A percentile compares a stretch with the other conserved stretches of the same genome.
Conservation (phyloP, 2,797 vertebrate genomes). For the Lates japonicus region DNA sequence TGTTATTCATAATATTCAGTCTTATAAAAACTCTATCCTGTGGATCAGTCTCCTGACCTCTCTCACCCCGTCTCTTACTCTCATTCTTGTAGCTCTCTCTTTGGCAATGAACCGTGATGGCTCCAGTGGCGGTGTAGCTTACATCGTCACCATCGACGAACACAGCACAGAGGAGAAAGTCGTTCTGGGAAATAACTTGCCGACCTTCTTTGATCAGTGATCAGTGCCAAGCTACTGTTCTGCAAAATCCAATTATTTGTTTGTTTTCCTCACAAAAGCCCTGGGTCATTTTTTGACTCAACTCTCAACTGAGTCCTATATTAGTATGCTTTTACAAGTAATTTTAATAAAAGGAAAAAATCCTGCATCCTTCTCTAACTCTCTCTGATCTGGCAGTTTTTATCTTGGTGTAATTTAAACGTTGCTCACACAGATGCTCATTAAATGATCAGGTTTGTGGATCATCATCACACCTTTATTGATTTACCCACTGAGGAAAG, state of each 20-base stretch:
- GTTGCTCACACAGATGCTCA: not conserved
- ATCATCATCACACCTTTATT: not conserved
- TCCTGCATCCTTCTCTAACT: not conserved
- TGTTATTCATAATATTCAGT: not conserved
- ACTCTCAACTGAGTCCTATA: not conserved
- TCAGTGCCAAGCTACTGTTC: conserved; percentile 18
- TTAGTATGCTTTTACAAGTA: not conserved
- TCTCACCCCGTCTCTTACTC: not conserved
- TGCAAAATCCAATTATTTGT: accelerated
- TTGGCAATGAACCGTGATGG: conserved; percentile 91
- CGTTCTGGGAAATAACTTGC: conserved; percentile 88
- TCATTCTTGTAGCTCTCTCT: conserved; percentile 83
- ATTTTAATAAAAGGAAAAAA: not conserved
- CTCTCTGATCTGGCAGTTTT: not conserved
- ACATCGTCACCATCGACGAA: conserved; percentile 88
- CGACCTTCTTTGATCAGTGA: conserved; percentile 88
- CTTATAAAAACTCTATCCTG: not conserved
- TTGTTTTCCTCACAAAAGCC: accelerated
- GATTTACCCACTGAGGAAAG: not conserved
- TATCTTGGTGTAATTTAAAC: not conserved
- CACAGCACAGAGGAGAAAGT: conserved; percentile 86
- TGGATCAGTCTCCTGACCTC: not conserved
- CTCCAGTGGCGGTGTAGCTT: conserved; percentile 91
- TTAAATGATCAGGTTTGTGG: no score
- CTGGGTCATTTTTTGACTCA: not conserved